Evolutionary conservation across 2,113 vertebrate species (phyloP).

Genomic region (Nerophis ophidion): DNA sequence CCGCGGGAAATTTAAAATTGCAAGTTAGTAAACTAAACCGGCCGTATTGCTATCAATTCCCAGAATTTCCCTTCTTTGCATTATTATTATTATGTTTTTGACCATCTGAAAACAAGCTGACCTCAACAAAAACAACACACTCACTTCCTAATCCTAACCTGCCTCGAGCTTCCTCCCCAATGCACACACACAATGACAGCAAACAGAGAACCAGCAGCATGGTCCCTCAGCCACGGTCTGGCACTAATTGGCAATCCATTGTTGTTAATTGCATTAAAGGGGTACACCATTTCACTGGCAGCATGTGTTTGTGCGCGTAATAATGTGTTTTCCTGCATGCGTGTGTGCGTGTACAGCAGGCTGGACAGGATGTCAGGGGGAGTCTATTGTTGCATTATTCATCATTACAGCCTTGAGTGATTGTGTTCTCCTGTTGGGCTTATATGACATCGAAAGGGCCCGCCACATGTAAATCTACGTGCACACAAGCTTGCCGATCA

Average conservation of each 20-base stretch:
- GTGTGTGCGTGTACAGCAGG: slow-evolving; percentile 21
- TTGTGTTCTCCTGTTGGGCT: slow-evolving; percentile 43
- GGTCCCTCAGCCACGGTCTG: neutral
- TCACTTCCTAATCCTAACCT: too few species aligned
- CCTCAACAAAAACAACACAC: too few species aligned
- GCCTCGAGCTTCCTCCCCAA: neutral
- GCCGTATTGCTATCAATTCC: too few species aligned
- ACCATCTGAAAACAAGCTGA: too few species aligned
- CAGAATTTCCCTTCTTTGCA: too few species aligned
- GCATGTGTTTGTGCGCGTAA: slow-evolving; percentile 15
- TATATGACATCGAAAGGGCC: slow-evolving; percentile 36
- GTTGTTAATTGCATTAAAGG: slow-evolving; percentile 52
- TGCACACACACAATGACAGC: neutral
- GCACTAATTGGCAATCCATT: slow-evolving; percentile 47
- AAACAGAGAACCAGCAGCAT: neutral
- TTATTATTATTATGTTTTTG: too few species aligned
- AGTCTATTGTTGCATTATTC: slow-evolving; percentile 55
- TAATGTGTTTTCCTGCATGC: slow-evolving; percentile 3
- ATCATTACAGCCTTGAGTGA: slow-evolving; percentile 47
- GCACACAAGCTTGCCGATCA: slow-evolving; percentile 51
- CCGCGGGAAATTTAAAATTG: too few species aligned
- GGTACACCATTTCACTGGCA: slow-evolving; percentile 20
- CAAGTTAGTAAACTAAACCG: too few species aligned
- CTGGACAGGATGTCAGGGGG: slow-evolving; percentile 17
- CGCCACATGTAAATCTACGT: slow-evolving; percentile 54